Percentiles rank a stretch among this genome's conserved stretches.
These are phyloP conservation scores for Sinocyclocheilus anshuiensis DNA, from an alignment of 2,113 vertebrate genomes.

Conservation along the genomic window DNA sequence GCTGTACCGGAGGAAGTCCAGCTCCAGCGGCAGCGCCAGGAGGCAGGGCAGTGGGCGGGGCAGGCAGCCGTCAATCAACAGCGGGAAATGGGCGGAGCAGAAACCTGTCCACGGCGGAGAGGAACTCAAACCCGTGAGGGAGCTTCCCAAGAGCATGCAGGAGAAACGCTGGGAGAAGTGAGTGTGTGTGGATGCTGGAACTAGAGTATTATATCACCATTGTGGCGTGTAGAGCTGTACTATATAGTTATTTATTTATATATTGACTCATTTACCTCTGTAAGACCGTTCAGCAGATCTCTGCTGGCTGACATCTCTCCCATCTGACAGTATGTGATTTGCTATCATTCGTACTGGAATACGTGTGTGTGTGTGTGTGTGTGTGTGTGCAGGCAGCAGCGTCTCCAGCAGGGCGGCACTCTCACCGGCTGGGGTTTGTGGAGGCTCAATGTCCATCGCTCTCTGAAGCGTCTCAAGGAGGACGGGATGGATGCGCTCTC, in stretches of 20 bases:
- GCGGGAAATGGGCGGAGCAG: conserved; percentile 52
- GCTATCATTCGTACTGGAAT: no score
- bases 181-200: not conserved
- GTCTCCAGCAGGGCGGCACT: conserved; percentile 58
- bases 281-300: no score
- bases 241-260: no score
- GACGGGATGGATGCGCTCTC: conserved; percentile 68
- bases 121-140: conserved; percentile 66
- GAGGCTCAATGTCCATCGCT: conserved; percentile 73
- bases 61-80: conserved; percentile 62
- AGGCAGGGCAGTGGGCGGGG: conserved; percentile 54
- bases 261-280: no score
- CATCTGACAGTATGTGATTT: no score
- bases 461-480: conserved; percentile 73
- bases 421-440: conserved; percentile 78
- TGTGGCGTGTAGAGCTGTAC: no score
- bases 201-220: no score
- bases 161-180: conserved; percentile 83
- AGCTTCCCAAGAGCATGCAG: conserved; percentile 72
- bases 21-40: conserved; percentile 50
- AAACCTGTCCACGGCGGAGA: conserved; percentile 5
- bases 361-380: not conserved
- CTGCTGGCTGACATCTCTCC: no score
- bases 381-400: conserved; percentile 58
- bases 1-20: conserved; percentile 75